Base-by-base conservation (phyloP, 2,113 vertebrate species). In the Martes martes region DNA sequence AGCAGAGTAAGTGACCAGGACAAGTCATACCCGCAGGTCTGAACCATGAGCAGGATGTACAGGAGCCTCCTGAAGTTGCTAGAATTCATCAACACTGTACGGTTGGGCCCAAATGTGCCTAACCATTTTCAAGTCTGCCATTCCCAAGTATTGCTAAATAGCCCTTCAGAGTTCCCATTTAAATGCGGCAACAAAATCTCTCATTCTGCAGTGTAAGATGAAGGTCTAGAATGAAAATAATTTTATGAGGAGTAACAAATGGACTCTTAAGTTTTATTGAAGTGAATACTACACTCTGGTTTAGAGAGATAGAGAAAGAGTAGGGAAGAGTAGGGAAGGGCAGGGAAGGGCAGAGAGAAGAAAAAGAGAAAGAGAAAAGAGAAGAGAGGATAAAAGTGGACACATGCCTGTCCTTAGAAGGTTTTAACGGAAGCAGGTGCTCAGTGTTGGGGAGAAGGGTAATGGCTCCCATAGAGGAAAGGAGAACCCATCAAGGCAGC, bases 211-310 rank as follows among this genome's bases (percentile, higher is more conserved):
- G 50, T 65, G 47, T 57, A 71, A 39, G 45, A 87, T 63, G 26
- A 87, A 94, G 26, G 63, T 28, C 86, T 94, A 93, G 80, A 94
- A 92, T 63, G 26, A 94, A 69, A 92, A 78, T 21, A 63, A 65
- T n/a, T 50, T 61, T 74, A 87, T 47, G 26, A 94, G n/a, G 26
- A 47, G 31, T 82, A 76, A 80, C 57, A 69, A 65, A 16, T n/a
- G 33, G 15, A 85, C n/a, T 84, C 47, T 50, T 74, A 73, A 42
- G 31, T 76, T 86, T 67, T 11, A 55, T 7, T 59, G 23, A 67
- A 39, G 50, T 74, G 59, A 84, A 42, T 81, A 28, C 33, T 80
- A 76, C 33, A 14, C 10, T 55, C 26, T 55, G 74, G 11, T 36
- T 47, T 55, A 50, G 21, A 63, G 24, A 31, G 6, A 61, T 4